These are phyloP conservation scores for Salvelinus fontinalis DNA, from an alignment of 2,113 vertebrate species.

Conservation along the genomic window DNA sequence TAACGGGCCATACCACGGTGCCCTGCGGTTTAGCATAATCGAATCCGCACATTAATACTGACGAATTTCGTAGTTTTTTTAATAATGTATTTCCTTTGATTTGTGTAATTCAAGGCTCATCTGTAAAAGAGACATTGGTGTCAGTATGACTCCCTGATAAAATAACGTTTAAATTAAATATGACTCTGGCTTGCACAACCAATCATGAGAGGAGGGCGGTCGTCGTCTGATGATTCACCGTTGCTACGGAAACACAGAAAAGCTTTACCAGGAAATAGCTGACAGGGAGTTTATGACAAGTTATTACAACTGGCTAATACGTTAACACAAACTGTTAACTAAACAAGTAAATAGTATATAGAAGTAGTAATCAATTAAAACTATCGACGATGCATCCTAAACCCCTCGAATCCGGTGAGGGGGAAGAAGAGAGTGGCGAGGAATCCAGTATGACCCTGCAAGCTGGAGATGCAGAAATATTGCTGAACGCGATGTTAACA, in stretches of 20 bases:
- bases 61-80: too few relatives aligned
- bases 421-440: neutral
- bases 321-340: too few relatives aligned
- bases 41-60: too few relatives aligned
- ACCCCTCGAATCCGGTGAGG: neutral
- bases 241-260: constrained; percentile 16
- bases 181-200: neutral
- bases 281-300: neutral
- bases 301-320: neutral
- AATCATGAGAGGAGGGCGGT: neutral
- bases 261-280: neutral
- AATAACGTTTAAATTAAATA: too few relatives aligned
- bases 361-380: neutral
- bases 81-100: too few relatives aligned
- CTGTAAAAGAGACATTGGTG: too few relatives aligned
- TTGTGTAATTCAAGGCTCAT: too few relatives aligned
- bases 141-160: too few relatives aligned
- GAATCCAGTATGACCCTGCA: neutral
- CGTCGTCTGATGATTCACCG: neutral
- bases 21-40: too few relatives aligned
- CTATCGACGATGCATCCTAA: neutral
- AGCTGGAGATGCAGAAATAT: neutral
- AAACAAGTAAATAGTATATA: too few relatives aligned
- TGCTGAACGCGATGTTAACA: neutral
- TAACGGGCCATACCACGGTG: too few relatives aligned